Conservation (phyloP, 2,113 vertebrate genomes). For the Stictonetta naevosa region DNA sequence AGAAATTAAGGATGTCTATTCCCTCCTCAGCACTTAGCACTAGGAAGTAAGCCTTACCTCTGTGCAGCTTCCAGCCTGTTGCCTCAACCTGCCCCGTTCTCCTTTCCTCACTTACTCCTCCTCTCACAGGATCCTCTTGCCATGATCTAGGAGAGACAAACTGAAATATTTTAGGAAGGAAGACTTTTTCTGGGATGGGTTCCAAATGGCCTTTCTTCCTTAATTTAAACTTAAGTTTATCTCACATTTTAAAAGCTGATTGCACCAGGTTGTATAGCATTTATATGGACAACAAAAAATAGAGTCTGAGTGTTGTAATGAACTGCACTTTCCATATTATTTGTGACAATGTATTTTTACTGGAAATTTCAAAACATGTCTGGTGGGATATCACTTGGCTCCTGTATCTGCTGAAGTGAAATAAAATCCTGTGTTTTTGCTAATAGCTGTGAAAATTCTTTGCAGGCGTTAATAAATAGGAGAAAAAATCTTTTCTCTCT, state of each 20-base stretch:
- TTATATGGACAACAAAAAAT: not conserved
- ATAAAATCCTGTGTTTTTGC: not conserved
- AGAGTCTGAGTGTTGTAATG: not conserved
- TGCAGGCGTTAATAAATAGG: not conserved
- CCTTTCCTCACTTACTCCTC: not conserved
- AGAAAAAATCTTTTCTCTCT: not conserved
- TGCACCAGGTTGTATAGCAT: not conserved
- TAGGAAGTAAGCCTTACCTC: not conserved
- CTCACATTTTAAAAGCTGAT: not conserved
- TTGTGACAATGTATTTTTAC: not conserved
- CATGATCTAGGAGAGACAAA: not conserved
- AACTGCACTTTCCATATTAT: not conserved
- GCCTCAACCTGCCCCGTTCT: no score
- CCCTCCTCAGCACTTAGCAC: not conserved
- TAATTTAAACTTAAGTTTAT: not conserved
- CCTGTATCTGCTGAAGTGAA: constrained; percentile 5
- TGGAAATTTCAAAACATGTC: constrained; percentile 33
- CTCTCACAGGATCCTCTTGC: not conserved
- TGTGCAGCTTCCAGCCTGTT: not conserved
- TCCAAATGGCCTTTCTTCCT: not conserved
- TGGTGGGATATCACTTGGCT: constrained; percentile 9
- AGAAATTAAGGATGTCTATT: not conserved
- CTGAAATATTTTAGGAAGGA: not conserved
- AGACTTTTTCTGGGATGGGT: not conserved
- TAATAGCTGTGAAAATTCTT: constrained; percentile 54